Base-by-base conservation (phyloP, 2,113 vertebrate species). In the Andinoacara biseriatus region DNA sequence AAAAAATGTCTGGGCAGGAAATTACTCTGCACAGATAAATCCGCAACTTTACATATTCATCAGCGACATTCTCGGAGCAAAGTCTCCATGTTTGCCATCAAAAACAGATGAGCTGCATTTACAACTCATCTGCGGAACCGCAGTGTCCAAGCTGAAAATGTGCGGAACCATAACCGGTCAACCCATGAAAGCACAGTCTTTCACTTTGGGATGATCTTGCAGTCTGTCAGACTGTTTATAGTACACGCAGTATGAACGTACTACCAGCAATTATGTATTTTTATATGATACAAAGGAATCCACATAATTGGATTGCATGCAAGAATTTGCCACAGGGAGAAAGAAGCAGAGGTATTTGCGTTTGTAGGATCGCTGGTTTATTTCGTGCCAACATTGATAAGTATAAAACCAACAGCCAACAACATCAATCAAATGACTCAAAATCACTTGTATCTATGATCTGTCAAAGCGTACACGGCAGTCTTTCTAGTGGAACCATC, bases 1-100 rank as follows among this genome's bases (percentile, higher is more conserved):
- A 80, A 82, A 86, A 87, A 85, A 85, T 81, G 87, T 89, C 88
- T 90, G 61, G 63, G 65, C 87, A 90, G 90, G 85, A 93, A 93
- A 93, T 93, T 87, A 82, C 89, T 87, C 67, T 62, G 84, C 80
- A 40, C 24, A 80, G 86, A 90, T 78, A 89, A 92, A 92, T 86
- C 87, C 72, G 49, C 29, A 79, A 83, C 87, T 90, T 86, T 78
- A 83, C 89, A 89, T 86, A 86, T 82, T 92, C 82, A 84, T 90
- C 76, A 58, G 82, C 54, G 24, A 69, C 56, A 24, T 52, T 89
- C 74, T 24, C 24, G 10, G 20, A 22, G 80, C 76, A 11, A 87
- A 84, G 69, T 20, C 81, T 81, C 31, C 8, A 2, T 63, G 80
- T 38, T 26, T 46, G 60, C 61, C 62, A 80, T 18, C n/a, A 3